These are phyloP conservation scores for Ascidia mentula DNA, from an alignment of 23 tunicate species.

Conservation along the genomic window DNA sequence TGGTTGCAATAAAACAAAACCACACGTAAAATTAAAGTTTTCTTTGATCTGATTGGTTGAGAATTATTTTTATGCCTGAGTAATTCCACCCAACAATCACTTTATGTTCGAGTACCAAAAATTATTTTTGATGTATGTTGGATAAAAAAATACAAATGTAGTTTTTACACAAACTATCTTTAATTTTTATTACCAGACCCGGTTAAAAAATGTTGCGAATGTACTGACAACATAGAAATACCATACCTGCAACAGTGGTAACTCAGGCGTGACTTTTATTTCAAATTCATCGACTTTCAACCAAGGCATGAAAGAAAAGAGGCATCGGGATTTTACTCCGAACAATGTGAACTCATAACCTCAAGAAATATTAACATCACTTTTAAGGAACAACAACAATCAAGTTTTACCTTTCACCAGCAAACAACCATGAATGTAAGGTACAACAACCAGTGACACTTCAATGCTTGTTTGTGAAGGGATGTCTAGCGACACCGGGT, in stretches of 20 bases:
- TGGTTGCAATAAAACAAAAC: neutral
- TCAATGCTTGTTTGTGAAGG: constrained; percentile 29
- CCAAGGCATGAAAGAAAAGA: constrained; percentile 43
- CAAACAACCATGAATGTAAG: constrained; percentile 1
- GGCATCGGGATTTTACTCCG: constrained; percentile 52
- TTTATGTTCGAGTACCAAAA: too few species aligned
- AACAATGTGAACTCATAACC: constrained; percentile 56
- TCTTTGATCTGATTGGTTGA: neutral
- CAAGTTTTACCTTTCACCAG: neutral
- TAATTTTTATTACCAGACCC: too few species aligned
- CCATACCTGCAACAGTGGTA: constrained; percentile 56
- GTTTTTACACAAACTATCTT: too few species aligned
- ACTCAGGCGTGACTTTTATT: constrained; percentile 48
- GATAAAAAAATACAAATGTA: too few species aligned
- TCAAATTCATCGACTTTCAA: constrained; percentile 44
- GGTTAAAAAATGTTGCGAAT: too few species aligned
- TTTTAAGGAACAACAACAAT: neutral
- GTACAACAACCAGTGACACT: constrained; percentile 34
- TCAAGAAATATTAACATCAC: neutral
- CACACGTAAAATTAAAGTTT: neutral
- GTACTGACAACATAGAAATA: neutral
- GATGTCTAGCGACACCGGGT: constrained; percentile 32
- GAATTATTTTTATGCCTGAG: too few species aligned
- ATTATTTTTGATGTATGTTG: too few species aligned
- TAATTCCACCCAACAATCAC: too few species aligned